These are phyloP conservation scores for Apteryx mantelli DNA, from an alignment of 2,113 vertebrate species.

Conservation along the genomic window DNA sequence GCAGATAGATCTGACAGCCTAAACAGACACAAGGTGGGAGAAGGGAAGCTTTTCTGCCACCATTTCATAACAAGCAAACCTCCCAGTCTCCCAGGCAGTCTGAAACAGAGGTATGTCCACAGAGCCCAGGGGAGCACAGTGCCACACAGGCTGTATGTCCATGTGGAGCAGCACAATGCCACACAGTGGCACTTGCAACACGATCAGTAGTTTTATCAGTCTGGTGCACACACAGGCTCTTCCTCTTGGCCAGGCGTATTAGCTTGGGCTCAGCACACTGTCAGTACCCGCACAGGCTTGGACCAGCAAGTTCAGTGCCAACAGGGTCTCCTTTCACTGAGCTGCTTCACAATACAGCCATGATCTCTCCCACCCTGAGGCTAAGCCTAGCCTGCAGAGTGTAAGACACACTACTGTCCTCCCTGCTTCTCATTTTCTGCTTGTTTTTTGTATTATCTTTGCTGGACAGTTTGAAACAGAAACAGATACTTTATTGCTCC, in stretches of 20 bases:
- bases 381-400: conserved; percentile 27
- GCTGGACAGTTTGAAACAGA: neutral
- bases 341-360: neutral
- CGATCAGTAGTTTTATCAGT: conserved; percentile 55
- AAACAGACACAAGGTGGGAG: neutral
- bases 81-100: fast-evolving
- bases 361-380: conserved; percentile 18
- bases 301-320: conserved; percentile 31
- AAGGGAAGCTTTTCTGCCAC: neutral
- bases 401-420: neutral
- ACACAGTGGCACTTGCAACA: neutral
- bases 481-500: neutral
- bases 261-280: neutral
- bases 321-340: conserved; percentile 2
- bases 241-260: neutral
- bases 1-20: neutral
- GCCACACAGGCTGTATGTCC: neutral
- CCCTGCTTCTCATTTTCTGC: neutral
- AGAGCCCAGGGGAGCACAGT: neutral
- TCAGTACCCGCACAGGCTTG: neutral
- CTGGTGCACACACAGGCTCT: neutral
- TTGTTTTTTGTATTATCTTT: neutral
- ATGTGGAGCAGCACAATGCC: no score
- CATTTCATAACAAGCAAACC: neutral
- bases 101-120: neutral